Evolutionary conservation across 2,113 vertebrate genomes (phyloP), one percentile per base, ranked within the genome.

Genomic region (Uropsilus gracilis): DNA sequence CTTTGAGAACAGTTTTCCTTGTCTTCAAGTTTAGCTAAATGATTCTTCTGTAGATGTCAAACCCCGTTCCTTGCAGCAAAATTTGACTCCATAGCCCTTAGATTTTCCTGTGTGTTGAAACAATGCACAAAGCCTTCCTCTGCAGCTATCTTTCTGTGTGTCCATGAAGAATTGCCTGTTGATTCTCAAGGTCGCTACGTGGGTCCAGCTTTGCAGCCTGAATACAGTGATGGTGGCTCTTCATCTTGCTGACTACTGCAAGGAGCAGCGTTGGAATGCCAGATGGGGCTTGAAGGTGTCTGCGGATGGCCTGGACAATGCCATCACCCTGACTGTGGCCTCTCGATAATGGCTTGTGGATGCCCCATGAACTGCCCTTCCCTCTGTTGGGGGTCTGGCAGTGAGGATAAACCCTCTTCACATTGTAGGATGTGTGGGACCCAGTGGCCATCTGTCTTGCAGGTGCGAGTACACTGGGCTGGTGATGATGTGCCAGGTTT

Each of bases 1-100:
- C 71, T 64, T 30, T 16, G 34, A 66, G 63, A 94, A 76, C 75
- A 39, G 88, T 80, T 94, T 48, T 71, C 55, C 32, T 86, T 87
- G 37, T 75, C 34, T 91, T 26, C 17, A 78, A 93, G 39, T 81
- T 85, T 24, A 86, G 34, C 44, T 42, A 57, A 87, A 66, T n/a
- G 30, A 84, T 82, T 82, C 78, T 37, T 22, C 55, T 46, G n/a
- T 3, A 71, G 75, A 76, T 95, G 75, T 93, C n/a, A 92, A 64
- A 32, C 63, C 28, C 37, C 28, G 16, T 63, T 3, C 32, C 42
- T 46, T 37, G n/a, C 8, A 9, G 13, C 64, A 76, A 76, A 50
- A 94, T 89, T 63, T 86, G 73, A 5, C 63, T 81, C 9, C 30
- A 42, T 95, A 63, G 42, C 57, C 42, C n/a, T 13, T 64, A 86